A percentile compares a stretch with the other conserved stretches of the same genome.
These are phyloP conservation scores for Oscheius onirici DNA, from an alignment of 2,888 invertebrate species.

Conservation along the genomic window DNA sequence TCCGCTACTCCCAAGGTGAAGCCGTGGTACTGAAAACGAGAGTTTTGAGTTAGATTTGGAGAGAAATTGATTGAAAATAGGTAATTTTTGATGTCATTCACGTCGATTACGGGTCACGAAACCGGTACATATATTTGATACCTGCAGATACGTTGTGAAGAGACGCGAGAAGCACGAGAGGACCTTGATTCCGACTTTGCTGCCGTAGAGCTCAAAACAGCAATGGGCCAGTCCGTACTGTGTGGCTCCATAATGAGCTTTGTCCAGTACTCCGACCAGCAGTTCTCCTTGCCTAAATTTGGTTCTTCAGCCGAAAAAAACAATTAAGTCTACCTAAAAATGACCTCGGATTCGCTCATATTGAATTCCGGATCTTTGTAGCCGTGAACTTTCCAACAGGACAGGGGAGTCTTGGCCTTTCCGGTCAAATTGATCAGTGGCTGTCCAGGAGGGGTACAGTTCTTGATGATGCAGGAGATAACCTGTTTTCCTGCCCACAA, in stretches of 20 bases:
- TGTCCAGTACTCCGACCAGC: conserved; percentile 90
- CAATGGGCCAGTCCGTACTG: conserved; percentile 93
- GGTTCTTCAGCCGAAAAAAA: not conserved
- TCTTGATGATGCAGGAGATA: conserved; percentile 87
- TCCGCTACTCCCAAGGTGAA: conserved; percentile 95
- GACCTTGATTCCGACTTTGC: conserved; percentile 82
- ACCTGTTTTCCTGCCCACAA: conserved; percentile 97
- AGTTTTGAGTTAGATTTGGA: too few species aligned
- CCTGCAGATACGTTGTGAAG: conserved; percentile 88
- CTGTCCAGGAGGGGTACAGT: conserved; percentile 82
- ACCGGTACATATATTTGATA: conserved; percentile 66
- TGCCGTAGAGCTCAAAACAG: conserved; percentile 94
- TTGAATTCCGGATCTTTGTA: conserved; percentile 47
- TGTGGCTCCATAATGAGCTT: conserved; percentile 94
- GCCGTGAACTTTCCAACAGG: conserved; percentile 71
- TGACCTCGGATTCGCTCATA: conserved; percentile 91
- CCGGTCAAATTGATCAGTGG: conserved; percentile 80
- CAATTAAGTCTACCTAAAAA: conserved; percentile 72
- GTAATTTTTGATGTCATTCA: too few species aligned
- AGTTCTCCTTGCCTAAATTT: conserved; percentile 84
- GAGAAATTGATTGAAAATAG: too few species aligned
- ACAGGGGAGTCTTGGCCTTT: conserved; percentile 80
- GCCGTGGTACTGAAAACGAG: conserved; percentile 77
- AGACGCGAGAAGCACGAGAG: conserved; percentile 90
- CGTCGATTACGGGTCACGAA: too few species aligned